Conservation (phyloP, 2,113 vertebrate genomes). For the Pterophyllum scalare region DNA sequence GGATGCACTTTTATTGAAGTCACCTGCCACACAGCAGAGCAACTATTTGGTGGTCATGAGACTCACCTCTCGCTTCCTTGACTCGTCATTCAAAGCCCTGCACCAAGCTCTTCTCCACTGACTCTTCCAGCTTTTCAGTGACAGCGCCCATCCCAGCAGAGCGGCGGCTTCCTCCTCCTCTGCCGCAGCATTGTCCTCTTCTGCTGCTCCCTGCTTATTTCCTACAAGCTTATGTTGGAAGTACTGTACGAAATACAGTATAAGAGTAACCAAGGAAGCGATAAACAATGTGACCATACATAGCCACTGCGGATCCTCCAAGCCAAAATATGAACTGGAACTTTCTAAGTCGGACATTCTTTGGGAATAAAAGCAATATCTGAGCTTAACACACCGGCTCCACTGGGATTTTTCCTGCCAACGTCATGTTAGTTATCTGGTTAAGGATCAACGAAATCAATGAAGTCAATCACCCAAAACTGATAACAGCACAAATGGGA, state of each 20-base stretch:
- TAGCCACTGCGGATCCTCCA: conserved; percentile 86
- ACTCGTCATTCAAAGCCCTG: conserved; percentile 83
- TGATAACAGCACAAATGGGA: not conserved
- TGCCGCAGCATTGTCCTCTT: conserved; percentile 29
- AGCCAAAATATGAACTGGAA: conserved; percentile 67
- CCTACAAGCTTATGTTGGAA: conserved; percentile 61
- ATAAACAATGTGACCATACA: conserved; percentile 84
- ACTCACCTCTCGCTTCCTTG: conserved; percentile 83
- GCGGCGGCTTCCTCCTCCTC: conserved; percentile 78
- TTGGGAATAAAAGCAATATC: conserved; percentile 34
- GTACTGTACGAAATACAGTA: conserved; percentile 85
- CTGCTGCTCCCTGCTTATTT: not conserved
- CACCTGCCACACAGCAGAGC: conserved; percentile 28
- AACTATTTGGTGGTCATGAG: conserved; percentile 18
- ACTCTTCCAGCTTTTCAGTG: conserved; percentile 86
- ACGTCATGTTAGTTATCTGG: conserved; percentile 17
- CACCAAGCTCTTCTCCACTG: conserved; percentile 91
- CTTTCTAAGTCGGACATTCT: conserved; percentile 82
- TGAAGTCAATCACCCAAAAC: not conserved
- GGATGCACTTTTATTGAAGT: conserved; percentile 16
- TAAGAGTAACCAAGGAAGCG: conserved; percentile 82
- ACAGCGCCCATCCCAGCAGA: conserved; percentile 89
- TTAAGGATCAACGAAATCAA: not conserved
- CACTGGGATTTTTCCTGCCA: conserved; percentile 24
- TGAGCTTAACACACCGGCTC: conserved; percentile 45